These are phyloP conservation scores for Chloropsis cyanopogon DNA, from an alignment of 2,113 vertebrate species.

Conservation along the genomic window DNA sequence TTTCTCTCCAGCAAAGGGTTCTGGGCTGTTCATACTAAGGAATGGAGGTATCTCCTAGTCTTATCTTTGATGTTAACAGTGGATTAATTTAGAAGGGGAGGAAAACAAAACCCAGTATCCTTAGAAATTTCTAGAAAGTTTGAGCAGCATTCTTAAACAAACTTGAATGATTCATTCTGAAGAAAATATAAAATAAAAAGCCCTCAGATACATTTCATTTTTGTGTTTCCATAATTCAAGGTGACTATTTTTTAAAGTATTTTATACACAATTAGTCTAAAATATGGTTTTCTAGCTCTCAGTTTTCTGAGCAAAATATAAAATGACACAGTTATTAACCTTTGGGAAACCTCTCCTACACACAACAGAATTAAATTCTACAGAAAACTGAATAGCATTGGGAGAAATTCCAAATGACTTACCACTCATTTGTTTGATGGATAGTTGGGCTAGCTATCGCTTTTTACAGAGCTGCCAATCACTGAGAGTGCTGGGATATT, in stretches of 20 bases:
- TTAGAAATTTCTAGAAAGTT: not conserved
- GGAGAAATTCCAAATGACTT: conserved; percentile 50
- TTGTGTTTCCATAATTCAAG: conserved; percentile 17
- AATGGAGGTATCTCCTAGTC: not conserved
- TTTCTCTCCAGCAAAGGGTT: not conserved
- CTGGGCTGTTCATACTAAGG: not conserved
- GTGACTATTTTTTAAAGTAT: conserved; percentile 46
- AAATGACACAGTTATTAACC: conserved; percentile 48
- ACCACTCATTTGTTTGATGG: conserved; percentile 41
- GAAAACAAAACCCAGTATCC: not conserved
- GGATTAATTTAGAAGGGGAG: not conserved
- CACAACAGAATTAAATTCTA: conserved; percentile 42
- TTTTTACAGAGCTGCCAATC: conserved; percentile 51
- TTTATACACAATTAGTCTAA: conserved; percentile 39
- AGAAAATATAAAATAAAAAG: conserved; percentile 20
- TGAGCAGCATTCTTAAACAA: not conserved
- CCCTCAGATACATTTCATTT: not conserved
- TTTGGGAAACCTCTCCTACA: conserved; percentile 39
- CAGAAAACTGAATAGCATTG: conserved; percentile 10
- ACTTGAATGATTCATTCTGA: not conserved
- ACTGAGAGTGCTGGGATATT: not conserved
- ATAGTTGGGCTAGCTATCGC: not conserved
- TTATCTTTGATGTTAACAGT: not conserved
- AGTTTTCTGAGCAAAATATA: conserved; percentile 30
- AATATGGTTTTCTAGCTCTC: conserved; percentile 10